Base-by-base conservation (phyloP, 37 sponge, comb jelly and placozoan species). In the Ianthella basta region DNA sequence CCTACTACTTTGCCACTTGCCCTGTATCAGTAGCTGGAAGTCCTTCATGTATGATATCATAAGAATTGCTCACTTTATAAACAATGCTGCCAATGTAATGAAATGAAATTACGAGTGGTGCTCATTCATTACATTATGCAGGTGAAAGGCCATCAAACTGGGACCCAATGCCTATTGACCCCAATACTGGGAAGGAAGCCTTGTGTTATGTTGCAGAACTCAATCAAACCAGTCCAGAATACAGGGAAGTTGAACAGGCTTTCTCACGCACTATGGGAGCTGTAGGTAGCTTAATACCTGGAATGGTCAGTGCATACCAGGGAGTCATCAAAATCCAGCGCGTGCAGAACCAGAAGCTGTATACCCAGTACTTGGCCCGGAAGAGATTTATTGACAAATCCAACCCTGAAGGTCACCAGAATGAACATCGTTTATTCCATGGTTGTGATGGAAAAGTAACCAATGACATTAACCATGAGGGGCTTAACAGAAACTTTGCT, bases 391-490 rank as follows among this genome's bases (percentile, higher is more conserved):
- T 93, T 70, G 88, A 87, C 10, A 60, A 55, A 38, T 50, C 59
- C 10, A 87, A 87, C 60, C 88, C 91, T 56, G 88, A 87, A n/a
- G 36, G 33, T 4, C 44, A 41, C 37, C 65, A 87, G 57, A 84
- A 87, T 81, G 91, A 90, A 60, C 57, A 60, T 0, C 39, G 70
- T 56, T 79, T 89, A 1, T 93, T 87, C 40, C 94, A 93, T 74
- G 94, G 94, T 6, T 88, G 89, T 30, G 32, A 23, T 69, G 27
- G 72, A 15, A 34, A 65, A 40, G 37, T 60, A 5, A 21, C 38
- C 1, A 67, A 68, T 70, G 72, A 84, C 0, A 84, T 84, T 21
- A 70, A 72, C 44, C 74, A 72, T 66, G 56, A 34, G 0, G 85
- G 85, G 13, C 72, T 84, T 84, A 84, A 84, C 61, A 70, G 85